phyloP scores from a whole-genome alignment of 2,888 invertebrate species.

The Cantharis lateralis region DNA sequence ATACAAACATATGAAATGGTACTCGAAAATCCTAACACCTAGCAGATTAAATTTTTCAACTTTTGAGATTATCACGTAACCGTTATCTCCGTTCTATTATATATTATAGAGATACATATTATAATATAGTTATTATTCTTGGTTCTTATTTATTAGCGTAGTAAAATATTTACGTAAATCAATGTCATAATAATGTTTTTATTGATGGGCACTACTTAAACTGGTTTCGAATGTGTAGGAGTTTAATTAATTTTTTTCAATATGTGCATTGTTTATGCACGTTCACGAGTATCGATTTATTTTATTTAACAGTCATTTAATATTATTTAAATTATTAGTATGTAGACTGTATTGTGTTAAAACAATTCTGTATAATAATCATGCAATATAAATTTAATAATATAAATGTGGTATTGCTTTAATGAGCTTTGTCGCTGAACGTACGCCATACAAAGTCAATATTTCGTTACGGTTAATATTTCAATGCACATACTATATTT shows the following conservation, averaged over 20 bases:
- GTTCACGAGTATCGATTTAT: constrained; percentile 14
- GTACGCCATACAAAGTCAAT: not conserved
- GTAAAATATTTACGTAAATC: not conserved
- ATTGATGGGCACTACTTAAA: not conserved
- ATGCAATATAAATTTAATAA: not conserved
- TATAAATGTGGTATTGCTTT: constrained; percentile 2
- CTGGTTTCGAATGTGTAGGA: not conserved
- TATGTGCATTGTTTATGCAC: constrained; percentile 16
- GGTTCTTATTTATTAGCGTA: not conserved
- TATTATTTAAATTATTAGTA: constrained; percentile 7
- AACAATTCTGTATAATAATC: not conserved
- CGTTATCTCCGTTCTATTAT: not conserved
- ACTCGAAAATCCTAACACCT: not conserved
- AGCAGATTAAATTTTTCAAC: not conserved
- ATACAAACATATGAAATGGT: not conserved
- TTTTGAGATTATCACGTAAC: not conserved
- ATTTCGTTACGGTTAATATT: constrained; percentile 5
- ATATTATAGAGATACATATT: not conserved
- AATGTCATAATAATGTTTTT: not conserved
- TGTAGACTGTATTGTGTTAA: constrained; percentile 10
- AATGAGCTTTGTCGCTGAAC: constrained; percentile 3
- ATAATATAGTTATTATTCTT: not conserved
- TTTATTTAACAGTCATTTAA: not conserved
- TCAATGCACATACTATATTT: not conserved
- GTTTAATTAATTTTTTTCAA: constrained; percentile 12